Conservation (phyloP, 2,888 invertebrate genomes). For the Agrochola circellaris region DNA sequence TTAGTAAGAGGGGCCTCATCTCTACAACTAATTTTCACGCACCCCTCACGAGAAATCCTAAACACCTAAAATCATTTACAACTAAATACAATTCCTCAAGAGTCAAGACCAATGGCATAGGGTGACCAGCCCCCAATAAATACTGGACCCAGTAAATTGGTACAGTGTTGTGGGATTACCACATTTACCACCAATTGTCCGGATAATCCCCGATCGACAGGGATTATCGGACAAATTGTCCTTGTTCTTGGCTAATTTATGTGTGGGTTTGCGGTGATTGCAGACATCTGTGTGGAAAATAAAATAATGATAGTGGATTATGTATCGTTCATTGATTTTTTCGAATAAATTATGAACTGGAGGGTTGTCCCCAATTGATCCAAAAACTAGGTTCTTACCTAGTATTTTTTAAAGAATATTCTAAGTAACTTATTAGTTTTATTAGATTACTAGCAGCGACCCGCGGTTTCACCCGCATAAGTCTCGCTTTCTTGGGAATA, state of each 20-base stretch:
- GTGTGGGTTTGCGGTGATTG: constrained; percentile 41
- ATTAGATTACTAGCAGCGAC: no score
- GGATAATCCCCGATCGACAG: constrained; percentile 82
- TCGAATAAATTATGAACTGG: no score
- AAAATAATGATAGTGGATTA: constrained; percentile 28
- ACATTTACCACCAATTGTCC: constrained; percentile 77
- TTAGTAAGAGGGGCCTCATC: not conserved
- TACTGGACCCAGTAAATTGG: constrained; percentile 68
- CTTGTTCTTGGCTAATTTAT: constrained; percentile 74
- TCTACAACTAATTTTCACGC: not conserved
- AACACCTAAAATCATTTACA: constrained; percentile 51
- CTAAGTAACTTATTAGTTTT: no score
- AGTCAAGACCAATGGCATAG: constrained; percentile 67
- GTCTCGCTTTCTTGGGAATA: no score
- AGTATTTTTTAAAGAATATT: no score
- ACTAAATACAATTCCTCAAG: constrained; percentile 57
- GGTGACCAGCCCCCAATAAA: constrained; percentile 77
- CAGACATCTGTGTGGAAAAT: constrained; percentile 50
- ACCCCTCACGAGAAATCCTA: constrained; percentile 19
- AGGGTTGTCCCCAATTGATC: no score
- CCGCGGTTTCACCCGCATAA: no score
- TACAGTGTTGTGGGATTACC: constrained; percentile 78
- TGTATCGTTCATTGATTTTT: not conserved
- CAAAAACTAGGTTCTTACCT: no score
- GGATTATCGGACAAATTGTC: constrained; percentile 78